These are phyloP conservation scores for Ormyrus thymus DNA, from an alignment of 2,888 invertebrate species.

Conservation along the genomic window DNA sequence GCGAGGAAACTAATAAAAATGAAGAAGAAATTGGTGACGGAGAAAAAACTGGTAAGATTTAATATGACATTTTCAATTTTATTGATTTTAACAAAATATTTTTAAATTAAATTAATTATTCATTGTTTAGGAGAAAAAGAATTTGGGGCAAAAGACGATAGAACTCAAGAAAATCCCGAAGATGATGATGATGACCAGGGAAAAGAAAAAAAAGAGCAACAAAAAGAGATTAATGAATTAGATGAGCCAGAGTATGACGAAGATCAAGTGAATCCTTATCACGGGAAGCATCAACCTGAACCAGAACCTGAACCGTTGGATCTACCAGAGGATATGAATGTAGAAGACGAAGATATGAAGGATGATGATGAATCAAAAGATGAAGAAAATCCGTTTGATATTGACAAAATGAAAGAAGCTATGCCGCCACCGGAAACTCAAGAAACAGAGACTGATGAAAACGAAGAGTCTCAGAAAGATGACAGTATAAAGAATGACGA, in stretches of 20 bases:
- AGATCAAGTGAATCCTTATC: conserved; percentile 89
- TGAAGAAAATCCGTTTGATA: conserved; percentile 89
- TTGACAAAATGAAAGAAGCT: conserved; percentile 84
- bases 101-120: not conserved
- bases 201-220: conserved; percentile 75
- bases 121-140: conserved; percentile 75
- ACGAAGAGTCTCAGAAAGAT: conserved; percentile 66
- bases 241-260: conserved; percentile 86
- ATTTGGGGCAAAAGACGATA: conserved; percentile 73
- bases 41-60: conserved; percentile 82
- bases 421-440: conserved; percentile 70
- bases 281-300: conserved; percentile 85
- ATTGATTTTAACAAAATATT: conserved; percentile 14
- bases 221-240: conserved; percentile 88
- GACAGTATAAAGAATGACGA: conserved; percentile 74
- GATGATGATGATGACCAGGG: conserved; percentile 60
- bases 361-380: conserved; percentile 79
- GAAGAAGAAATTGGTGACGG: conserved; percentile 78
- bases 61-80: not conserved
- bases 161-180: conserved; percentile 62
- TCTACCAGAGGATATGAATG: conserved; percentile 89
- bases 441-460: conserved; percentile 66
- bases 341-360: conserved; percentile 83
- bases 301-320: conserved; percentile 92
- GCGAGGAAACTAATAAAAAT: conserved; percentile 80